phyloP scores from a whole-genome alignment of 2,113 vertebrate genomes.

The Cervus canadensis region DNA sequence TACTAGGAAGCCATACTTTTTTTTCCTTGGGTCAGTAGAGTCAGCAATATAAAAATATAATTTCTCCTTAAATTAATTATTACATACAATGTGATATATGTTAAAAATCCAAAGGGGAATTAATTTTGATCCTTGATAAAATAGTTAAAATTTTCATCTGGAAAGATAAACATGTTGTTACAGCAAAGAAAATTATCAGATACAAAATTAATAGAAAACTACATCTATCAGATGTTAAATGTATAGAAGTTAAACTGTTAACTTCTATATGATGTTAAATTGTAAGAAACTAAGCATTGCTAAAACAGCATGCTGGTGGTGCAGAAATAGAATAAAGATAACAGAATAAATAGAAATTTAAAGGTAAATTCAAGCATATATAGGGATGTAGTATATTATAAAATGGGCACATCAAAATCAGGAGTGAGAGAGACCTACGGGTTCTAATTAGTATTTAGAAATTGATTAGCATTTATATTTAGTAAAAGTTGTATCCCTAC shows the following conservation, averaged over 20 bases:
- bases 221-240: not conserved
- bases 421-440: not conserved
- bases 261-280: not conserved
- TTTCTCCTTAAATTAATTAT: not conserved
- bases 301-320: not conserved
- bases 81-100: not conserved
- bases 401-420: not conserved
- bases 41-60: not conserved
- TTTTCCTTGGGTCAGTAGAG: not conserved
- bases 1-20: not conserved
- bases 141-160: not conserved
- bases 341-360: not conserved
- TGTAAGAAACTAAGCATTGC: not conserved
- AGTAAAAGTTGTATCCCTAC: not conserved
- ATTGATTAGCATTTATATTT: not conserved
- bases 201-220: not conserved
- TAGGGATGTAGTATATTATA: not conserved
- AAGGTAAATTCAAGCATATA: not conserved
- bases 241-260: not conserved
- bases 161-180: not conserved
- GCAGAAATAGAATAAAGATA: not conserved
- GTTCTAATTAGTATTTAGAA: not conserved
- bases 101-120: not conserved
- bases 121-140: not conserved
- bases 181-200: not conserved